A percentile compares a stretch with the other conserved stretches of the same genome.
Evolutionary conservation across 1,140 invertebrate species (phyloP).

Genomic region (Drosophila mayri): DNA sequence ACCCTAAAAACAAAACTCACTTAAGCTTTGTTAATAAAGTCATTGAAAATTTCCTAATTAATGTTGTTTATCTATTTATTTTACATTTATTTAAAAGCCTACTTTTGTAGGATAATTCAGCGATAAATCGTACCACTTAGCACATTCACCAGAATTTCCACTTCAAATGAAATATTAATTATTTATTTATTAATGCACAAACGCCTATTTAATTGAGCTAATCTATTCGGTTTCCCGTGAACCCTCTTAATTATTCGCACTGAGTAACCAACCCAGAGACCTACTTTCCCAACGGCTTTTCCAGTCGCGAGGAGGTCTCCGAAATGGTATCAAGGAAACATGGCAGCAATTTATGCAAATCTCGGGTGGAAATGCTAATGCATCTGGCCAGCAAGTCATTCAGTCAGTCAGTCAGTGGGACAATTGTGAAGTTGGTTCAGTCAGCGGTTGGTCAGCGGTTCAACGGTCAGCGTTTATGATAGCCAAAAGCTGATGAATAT

Average conservation of each 20-base stretch:
- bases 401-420: slow-evolving; percentile 33
- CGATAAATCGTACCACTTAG: background rate
- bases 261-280: slow-evolving; percentile 69
- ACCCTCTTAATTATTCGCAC: slow-evolving; percentile 24
- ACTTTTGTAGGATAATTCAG: background rate
- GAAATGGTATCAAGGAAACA: slow-evolving; percentile 80
- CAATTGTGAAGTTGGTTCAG: slow-evolving; percentile 39
- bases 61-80: background rate
- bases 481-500: slow-evolving; percentile 74
- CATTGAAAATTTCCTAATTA: no score
- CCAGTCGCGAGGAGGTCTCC: slow-evolving; percentile 70
- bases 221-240: background rate
- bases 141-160: background rate
- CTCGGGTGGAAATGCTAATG: slow-evolving; percentile 72
- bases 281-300: slow-evolving; percentile 73
- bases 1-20: background rate
- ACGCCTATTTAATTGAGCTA: slow-evolving; percentile 8
- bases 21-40: background rate
- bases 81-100: background rate
- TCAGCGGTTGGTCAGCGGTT: slow-evolving; percentile 62
- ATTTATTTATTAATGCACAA: slow-evolving; percentile 10
- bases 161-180: background rate
- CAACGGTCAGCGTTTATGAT: slow-evolving; percentile 71
- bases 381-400: slow-evolving; percentile 9
- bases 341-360: slow-evolving; percentile 70